Evolutionary conservation across 2,888 invertebrate genomes (phyloP), one percentile per base, ranked within the genome.

Genomic region (Steinernema hermaphroditum): DNA sequence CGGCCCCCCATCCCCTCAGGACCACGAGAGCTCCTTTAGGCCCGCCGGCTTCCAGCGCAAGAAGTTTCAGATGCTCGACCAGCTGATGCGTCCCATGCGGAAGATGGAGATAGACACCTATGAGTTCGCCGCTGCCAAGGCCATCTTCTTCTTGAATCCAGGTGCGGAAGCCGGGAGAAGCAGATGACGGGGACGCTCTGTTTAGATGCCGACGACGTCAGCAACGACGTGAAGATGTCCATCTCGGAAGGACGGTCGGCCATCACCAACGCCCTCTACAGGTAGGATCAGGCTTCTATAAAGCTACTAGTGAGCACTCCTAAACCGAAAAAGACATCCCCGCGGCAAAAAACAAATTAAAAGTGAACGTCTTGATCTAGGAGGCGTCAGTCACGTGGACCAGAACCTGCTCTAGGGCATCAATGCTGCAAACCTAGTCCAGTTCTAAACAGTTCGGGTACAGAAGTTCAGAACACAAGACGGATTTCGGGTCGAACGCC

Each of bases 71-170:
- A 82, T 85, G 84, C 78, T 85, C 27, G 85, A 85, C 71, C 83
- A 86, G 72, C 71, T 85, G 29, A 73, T 85, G 62, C 81, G 82
- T 34, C 85, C 85, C 32, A 82, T 85, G 76, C 71, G 85, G 32
- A 74, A 79, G 49, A 78, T 85, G 78, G 34, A 76, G 29, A 80
- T 85, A 32, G 85, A 85, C 73, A 74, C 79, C 19, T 83, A 83
- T 29, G 85, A 85, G 72, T 86, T 86, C 68, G 77, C 85, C 16
- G 85, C 85, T 0, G 84, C 83, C 68, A 85, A 85, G 69, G 83
- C 84, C 4, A 85, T 85, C 16, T 86, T 86, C 78, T 85, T 85
- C 76, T 73, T 85, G 29, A 85, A 85, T 81, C 85, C 85, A 71
- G 85, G 85, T 83, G 69, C 72, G 76, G 37, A 49, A 50, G 32